Evolutionary conservation across 2,888 invertebrate genomes (phyloP).

Genomic region (Ganaspis brasiliensis): DNA sequence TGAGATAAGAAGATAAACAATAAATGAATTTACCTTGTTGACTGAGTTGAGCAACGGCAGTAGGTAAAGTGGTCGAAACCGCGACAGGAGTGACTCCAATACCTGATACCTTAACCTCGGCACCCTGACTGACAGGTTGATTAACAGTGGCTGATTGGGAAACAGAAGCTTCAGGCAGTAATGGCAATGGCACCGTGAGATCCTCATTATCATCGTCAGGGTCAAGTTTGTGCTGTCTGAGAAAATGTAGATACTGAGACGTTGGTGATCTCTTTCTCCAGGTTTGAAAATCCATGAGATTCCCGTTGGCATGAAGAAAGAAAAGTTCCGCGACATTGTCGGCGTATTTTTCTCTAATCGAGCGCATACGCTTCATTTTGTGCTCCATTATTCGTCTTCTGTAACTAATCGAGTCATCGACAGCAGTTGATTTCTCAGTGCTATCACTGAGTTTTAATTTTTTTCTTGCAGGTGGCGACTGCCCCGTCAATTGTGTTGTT

Average conservation of each 20-base stretch:
- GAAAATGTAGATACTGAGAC: constrained; percentile 88
- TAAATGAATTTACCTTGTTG: constrained; percentile 83
- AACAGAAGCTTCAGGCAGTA: constrained; percentile 44
- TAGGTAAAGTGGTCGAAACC: constrained; percentile 84
- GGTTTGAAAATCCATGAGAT: constrained; percentile 92
- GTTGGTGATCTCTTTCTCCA: constrained; percentile 92
- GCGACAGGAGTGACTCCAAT: constrained; percentile 84
- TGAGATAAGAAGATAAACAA: no score
- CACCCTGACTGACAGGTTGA: constrained; percentile 74
- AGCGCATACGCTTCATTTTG: constrained; percentile 86
- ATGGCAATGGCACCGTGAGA: constrained; percentile 72
- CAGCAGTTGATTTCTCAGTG: constrained; percentile 74
- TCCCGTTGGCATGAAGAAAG: constrained; percentile 92
- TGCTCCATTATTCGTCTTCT: constrained; percentile 88
- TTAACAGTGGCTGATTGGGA: constrained; percentile 53
- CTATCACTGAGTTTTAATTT: constrained; percentile 79
- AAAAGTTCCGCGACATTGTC: constrained; percentile 92
- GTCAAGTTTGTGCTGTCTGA: constrained; percentile 88
- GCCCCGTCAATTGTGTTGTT: constrained; percentile 66
- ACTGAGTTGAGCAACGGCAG: constrained; percentile 84
- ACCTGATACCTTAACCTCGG: constrained; percentile 84
- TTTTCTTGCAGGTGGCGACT: constrained; percentile 81
- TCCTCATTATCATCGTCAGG: constrained; percentile 83
- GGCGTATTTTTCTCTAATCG: constrained; percentile 87
- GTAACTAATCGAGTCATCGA: constrained; percentile 80